A percentile compares a stretch with the other conserved stretches of the same genome.
Evolutionary conservation across 2,113 vertebrate genomes (phyloP).

Genomic region (Periophthalmodon schlosseri): DNA sequence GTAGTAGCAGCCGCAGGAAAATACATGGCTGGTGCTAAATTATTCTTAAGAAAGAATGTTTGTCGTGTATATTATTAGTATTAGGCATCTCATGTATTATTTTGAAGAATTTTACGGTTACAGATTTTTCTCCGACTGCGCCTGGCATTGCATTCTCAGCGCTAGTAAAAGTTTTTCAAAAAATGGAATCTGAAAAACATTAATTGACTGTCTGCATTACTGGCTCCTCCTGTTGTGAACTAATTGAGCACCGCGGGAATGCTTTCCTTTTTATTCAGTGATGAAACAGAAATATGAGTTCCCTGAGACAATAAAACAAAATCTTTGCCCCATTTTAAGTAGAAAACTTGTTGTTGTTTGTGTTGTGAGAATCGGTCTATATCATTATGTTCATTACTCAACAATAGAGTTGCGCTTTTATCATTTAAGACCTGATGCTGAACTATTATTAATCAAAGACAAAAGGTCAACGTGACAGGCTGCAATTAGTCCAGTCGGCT

Average conservation of each 20-base stretch:
- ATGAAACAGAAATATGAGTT: constrained; percentile 56
- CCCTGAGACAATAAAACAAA: constrained; percentile 32
- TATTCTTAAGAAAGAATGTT: no score
- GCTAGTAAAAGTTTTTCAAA: constrained; percentile 33
- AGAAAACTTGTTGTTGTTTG: constrained; percentile 15
- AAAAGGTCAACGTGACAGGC: constrained; percentile 70
- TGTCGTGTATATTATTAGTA: no score
- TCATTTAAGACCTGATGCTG: constrained; percentile 49
- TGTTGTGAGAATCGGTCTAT: constrained; percentile 43
- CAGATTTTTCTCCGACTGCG: not conserved
- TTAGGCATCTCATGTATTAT: no score
- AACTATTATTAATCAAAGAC: constrained; percentile 75
- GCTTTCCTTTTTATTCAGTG: constrained; percentile 37
- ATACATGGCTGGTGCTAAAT: no score
- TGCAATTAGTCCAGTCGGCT: constrained; percentile 75
- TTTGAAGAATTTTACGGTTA: no score
- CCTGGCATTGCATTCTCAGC: constrained; percentile 15
- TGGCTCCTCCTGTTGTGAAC: constrained; percentile 35
- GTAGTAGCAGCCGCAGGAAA: no score
- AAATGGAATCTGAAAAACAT: constrained; percentile 20
- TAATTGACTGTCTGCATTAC: constrained; percentile 48
- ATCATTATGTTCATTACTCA: constrained; percentile 68
- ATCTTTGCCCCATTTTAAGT: constrained; percentile 26
- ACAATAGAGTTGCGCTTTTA: constrained; percentile 39
- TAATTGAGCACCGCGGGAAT: constrained; percentile 57